phyloP scores from a whole-genome alignment of 2,888 invertebrate species.

The Litoditis marina region DNA sequence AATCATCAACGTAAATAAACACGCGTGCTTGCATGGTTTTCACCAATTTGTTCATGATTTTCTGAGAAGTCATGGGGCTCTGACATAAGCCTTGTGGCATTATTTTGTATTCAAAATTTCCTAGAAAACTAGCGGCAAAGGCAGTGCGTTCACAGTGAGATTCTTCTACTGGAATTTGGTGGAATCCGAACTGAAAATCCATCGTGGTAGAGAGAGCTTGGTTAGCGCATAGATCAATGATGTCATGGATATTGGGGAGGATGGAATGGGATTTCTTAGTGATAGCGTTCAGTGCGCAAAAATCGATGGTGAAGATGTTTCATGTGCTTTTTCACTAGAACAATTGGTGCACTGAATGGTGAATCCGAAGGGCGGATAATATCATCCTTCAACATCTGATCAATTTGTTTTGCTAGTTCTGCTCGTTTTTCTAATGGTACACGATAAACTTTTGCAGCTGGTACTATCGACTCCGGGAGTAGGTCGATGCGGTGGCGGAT shows the following conservation, averaged over 20 bases:
- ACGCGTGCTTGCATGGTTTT: neutral
- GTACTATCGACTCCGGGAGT: no score
- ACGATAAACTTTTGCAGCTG: no score
- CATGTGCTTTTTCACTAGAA: constrained; percentile 15
- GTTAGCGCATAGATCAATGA: neutral
- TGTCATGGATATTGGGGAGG: constrained; percentile 5
- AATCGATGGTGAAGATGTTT: constrained; percentile 16
- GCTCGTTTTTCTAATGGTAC: no score
- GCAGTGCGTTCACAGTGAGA: constrained; percentile 15
- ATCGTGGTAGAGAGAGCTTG: constrained; percentile 12
- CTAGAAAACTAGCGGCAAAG: constrained; percentile 14
- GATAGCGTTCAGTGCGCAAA: constrained; percentile 12
- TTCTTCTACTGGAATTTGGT: constrained; percentile 16
- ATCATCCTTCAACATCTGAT: no score
- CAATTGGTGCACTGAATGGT: no score
- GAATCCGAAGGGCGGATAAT: no score
- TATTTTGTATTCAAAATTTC: constrained; percentile 13
- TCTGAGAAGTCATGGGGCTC: constrained; percentile 19
- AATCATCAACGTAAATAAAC: constrained; percentile 27
- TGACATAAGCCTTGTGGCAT: constrained; percentile 23
- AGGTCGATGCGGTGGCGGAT: no score
- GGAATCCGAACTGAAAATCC: constrained; percentile 25
- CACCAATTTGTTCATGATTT: constrained; percentile 12
- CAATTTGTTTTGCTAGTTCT: no score
- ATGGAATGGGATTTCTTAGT: constrained; percentile 6